These are phyloP conservation scores for Oasisia sp. DNA, from an alignment of 2,888 invertebrate genomes.

Conservation along the genomic window DNA sequence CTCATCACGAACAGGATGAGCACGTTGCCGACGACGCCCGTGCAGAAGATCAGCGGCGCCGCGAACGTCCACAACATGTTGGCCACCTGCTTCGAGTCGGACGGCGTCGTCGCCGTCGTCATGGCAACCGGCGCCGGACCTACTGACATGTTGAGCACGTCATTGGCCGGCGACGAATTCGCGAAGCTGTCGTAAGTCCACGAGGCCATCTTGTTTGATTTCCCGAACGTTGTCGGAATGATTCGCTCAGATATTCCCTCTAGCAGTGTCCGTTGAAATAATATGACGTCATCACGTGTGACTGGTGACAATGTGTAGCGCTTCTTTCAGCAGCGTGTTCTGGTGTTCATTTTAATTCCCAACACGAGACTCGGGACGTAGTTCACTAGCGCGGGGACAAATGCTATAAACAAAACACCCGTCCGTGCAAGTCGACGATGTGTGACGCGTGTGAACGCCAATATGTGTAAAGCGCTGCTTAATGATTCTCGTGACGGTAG, in stretches of 20 bases:
- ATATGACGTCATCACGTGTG: background rate
- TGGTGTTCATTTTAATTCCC: background rate
- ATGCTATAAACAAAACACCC: constrained; percentile 11
- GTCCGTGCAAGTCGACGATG: background rate
- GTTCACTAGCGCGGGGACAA: background rate
- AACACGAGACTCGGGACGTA: background rate
- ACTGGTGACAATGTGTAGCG: background rate
- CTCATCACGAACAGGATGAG: constrained; percentile 43
- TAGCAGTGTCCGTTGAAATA: background rate
- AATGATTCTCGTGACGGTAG: background rate
- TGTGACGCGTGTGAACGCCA: background rate
- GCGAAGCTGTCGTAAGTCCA: background rate
- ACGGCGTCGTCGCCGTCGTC: background rate
- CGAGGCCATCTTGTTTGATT: background rate
- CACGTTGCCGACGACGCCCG: constrained; percentile 43
- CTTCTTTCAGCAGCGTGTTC: background rate
- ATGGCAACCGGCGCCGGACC: background rate
- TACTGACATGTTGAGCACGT: background rate
- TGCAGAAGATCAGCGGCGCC: constrained; percentile 41
- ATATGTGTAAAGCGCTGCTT: background rate
- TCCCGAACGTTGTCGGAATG: background rate
- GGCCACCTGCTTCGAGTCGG: constrained; percentile 22
- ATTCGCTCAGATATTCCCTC: background rate
- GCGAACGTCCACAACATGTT: constrained; percentile 41
- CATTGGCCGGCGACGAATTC: background rate